Conservation (phyloP, 1,140 invertebrate species). For the Bicyclus anynana region DNA sequence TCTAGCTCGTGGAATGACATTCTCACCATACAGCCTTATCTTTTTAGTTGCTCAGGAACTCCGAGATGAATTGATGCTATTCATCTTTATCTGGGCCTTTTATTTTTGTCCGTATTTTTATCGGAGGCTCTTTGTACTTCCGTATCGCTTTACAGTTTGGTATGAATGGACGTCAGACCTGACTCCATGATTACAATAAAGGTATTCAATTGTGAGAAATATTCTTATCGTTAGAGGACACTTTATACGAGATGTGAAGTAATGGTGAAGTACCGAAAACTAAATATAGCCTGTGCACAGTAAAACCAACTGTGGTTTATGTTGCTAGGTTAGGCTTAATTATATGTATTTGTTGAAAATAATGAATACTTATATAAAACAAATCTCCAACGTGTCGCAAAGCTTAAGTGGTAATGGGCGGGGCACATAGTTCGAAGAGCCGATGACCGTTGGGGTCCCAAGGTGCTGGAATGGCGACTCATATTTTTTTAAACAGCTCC, state of each 20-base stretch:
- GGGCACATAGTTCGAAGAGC: no score
- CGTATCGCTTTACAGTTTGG: slow-evolving; percentile 11
- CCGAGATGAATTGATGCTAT: slow-evolving; percentile 13
- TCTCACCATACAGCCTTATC: background rate
- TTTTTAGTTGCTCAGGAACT: slow-evolving; percentile 1
- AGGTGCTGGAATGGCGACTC: no score
- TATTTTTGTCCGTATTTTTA: slow-evolving; percentile 15
- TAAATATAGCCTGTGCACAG: no score
- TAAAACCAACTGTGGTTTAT: no score
- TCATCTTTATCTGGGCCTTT: slow-evolving; percentile 10
- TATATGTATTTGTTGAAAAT: no score
- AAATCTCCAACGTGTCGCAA: no score
- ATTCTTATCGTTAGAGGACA: slow-evolving; percentile 8
- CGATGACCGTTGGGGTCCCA: no score
- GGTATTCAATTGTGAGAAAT: slow-evolving; percentile 1
- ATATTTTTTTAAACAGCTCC: no score
- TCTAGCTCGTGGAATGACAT: background rate
- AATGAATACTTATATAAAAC: no score
- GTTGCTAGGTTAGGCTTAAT: no score
- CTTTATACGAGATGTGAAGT: background rate
- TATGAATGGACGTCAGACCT: slow-evolving; percentile 5
- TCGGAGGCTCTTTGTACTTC: slow-evolving; percentile 12
- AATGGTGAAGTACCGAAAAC: background rate
- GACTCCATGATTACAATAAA: background rate
- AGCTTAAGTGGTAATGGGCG: background rate